A percentile compares a stretch with the other conserved stretches of the same genome.
Evolutionary conservation across 2,797 vertebrate species (phyloP).

Genomic region (Anisognathus igniventris): DNA sequence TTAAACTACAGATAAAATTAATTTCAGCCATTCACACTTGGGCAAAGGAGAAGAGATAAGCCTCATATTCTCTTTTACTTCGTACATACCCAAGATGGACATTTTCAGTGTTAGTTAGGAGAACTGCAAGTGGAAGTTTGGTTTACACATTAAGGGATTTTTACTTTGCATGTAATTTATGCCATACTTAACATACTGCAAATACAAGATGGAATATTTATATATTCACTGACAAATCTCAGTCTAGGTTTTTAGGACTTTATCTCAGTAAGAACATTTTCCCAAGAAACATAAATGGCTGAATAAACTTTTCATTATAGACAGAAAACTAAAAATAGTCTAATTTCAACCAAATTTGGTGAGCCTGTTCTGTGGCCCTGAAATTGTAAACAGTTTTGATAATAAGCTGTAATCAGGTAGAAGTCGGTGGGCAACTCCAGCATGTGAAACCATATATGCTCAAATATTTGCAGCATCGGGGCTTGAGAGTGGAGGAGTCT

Average conservation of each 20-base stretch:
- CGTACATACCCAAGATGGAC: background rate
- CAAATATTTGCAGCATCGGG: constrained; percentile 1
- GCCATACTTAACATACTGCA: background rate
- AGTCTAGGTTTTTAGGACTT: background rate
- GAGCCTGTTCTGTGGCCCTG: background rate
- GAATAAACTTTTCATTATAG: background rate
- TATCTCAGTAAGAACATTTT: background rate
- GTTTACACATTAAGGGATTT: background rate
- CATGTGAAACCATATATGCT: background rate
- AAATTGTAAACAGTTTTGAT: background rate
- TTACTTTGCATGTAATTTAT: background rate
- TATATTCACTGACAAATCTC: background rate
- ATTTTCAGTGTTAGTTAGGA: background rate
- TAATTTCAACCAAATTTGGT: background rate
- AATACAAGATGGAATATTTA: background rate
- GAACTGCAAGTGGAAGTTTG: background rate
- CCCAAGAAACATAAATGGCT: background rate
- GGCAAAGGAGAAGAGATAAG: background rate
- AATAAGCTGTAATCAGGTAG: background rate
- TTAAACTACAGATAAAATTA: background rate
- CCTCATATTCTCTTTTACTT: background rate
- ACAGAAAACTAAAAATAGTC: background rate
- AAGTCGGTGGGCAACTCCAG: background rate
- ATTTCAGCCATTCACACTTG: background rate
- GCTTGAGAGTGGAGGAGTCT: background rate